Evolutionary conservation across 2,797 vertebrate species (phyloP).

Genomic region (Enoplosus armatus): DNA sequence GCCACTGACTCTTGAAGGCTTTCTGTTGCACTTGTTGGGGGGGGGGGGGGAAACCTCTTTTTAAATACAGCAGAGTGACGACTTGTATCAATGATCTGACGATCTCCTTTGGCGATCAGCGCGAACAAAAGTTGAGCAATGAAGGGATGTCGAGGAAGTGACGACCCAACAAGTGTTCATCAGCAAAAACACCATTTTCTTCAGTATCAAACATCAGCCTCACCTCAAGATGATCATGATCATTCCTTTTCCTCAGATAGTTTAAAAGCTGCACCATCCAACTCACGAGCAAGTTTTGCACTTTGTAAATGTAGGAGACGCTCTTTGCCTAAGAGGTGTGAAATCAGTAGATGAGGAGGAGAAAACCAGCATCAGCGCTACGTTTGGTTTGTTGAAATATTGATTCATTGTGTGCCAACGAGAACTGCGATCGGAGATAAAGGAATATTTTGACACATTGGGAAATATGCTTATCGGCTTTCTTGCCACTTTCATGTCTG

Average conservation of each 20-base stretch:
- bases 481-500: neutral
- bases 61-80: slow-evolving; percentile 5
- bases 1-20: slow-evolving; percentile 63
- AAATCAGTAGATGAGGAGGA: slow-evolving; percentile 34
- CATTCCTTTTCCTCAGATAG: slow-evolving; percentile 22
- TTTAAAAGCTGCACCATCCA: slow-evolving; percentile 18
- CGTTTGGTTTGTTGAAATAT: slow-evolving; percentile 10
- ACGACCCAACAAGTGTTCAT: slow-evolving; percentile 28
- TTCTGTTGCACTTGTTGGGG: slow-evolving; percentile 53
- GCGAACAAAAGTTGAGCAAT: slow-evolving; percentile 16
- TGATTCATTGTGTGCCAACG: slow-evolving; percentile 46
- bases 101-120: slow-evolving; percentile 7
- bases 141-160: slow-evolving; percentile 4
- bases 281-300: slow-evolving; percentile 45
- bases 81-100: slow-evolving; percentile 31
- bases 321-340: slow-evolving; percentile 33
- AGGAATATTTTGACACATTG: neutral
- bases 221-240: slow-evolving; percentile 12
- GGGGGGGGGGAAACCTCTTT: neutral
- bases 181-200: slow-evolving; percentile 36
- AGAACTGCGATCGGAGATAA: neutral
- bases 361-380: slow-evolving; percentile 53
- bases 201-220: slow-evolving; percentile 45
- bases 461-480: neutral
- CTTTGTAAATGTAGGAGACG: slow-evolving; percentile 58